These are phyloP conservation scores for Choreutis nemorana DNA, from an alignment of 2,888 invertebrate species.

Conservation along the genomic window DNA sequence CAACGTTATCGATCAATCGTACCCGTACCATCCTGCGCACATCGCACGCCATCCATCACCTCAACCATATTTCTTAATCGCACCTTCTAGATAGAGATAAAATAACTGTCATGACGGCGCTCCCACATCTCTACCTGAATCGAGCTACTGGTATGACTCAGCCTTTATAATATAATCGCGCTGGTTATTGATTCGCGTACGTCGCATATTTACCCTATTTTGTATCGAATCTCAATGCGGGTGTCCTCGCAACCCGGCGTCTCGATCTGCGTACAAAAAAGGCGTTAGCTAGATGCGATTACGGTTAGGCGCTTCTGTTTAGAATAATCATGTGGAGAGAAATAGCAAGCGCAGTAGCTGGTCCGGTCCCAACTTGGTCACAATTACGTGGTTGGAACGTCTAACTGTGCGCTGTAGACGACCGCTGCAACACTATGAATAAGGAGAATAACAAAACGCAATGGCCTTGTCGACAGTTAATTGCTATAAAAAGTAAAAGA, in stretches of 20 bases:
- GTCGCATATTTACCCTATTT: conserved; percentile 16
- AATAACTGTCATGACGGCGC: too few relatives aligned
- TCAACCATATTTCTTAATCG: conserved; percentile 17
- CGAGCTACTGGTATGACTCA: conserved; percentile 28
- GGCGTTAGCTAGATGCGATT: conserved; percentile 22
- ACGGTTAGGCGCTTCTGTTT: conserved; percentile 17
- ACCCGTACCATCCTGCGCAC: conserved; percentile 15
- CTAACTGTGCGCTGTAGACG: conserved; percentile 15
- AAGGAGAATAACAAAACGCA: conserved; percentile 19
- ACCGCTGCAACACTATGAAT: conserved; percentile 13
- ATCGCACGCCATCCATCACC: conserved; percentile 18
- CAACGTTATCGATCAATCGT: conserved; percentile 25
- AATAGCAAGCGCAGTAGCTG: conserved; percentile 6
- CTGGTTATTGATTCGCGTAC: conserved; percentile 20
- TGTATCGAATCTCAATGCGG: too few relatives aligned
- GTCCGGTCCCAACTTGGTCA: conserved; percentile 24
- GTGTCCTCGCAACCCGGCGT: conserved; percentile 31
- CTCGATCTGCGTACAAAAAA: conserved; percentile 29
- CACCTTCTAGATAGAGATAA: conserved; percentile 12
- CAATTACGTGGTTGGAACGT: conserved; percentile 18
- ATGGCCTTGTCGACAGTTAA: conserved; percentile 32
- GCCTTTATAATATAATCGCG: conserved; percentile 19
- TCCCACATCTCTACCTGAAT: too few relatives aligned
- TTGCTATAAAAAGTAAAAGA: conserved; percentile 25
- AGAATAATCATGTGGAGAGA: conserved; percentile 20